phyloP scores from a whole-genome alignment of 2,888 invertebrate genomes.

The Epinotia bilunana region DNA sequence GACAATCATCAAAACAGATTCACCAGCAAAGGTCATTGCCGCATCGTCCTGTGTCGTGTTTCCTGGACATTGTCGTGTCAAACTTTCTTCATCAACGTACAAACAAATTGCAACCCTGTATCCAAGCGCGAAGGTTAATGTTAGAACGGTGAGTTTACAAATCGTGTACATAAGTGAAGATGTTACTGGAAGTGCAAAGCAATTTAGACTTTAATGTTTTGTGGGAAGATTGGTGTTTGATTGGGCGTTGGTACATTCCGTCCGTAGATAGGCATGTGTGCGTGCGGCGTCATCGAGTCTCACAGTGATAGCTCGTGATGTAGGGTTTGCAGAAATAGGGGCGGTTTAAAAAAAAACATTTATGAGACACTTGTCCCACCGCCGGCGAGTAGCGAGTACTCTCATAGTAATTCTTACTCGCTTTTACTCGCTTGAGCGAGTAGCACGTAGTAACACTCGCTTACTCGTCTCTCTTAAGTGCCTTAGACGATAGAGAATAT shows the following conservation, averaged over 20 bases:
- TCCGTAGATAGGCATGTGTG: background rate
- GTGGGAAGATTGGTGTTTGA: slow-evolving; percentile 10
- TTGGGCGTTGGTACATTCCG: background rate
- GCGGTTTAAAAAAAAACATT: slow-evolving; percentile 4
- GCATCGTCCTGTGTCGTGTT: slow-evolving; percentile 52
- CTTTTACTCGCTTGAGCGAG: too few species aligned
- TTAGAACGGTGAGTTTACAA: background rate
- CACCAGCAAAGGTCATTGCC: slow-evolving; percentile 54
- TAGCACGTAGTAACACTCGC: too few species aligned
- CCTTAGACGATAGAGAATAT: too few species aligned
- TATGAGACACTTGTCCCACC: too few species aligned
- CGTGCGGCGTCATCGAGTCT: slow-evolving; percentile 47
- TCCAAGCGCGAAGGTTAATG: background rate
- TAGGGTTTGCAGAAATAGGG: slow-evolving; percentile 34
- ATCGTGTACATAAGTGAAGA: background rate
- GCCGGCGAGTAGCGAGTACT: too few species aligned
- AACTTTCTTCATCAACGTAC: slow-evolving; percentile 32
- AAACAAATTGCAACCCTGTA: background rate
- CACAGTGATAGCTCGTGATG: slow-evolving; percentile 34
- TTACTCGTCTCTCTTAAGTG: too few species aligned
- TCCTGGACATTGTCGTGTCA: slow-evolving; percentile 56
- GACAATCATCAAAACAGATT: slow-evolving; percentile 39
- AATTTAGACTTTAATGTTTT: background rate
- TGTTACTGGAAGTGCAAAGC: background rate
- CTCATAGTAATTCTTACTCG: too few species aligned